Percentiles rank a stretch among this genome's conserved stretches.
phyloP scores from a whole-genome alignment of 2,113 vertebrate genomes.

The Ellobius talpinus region DNA sequence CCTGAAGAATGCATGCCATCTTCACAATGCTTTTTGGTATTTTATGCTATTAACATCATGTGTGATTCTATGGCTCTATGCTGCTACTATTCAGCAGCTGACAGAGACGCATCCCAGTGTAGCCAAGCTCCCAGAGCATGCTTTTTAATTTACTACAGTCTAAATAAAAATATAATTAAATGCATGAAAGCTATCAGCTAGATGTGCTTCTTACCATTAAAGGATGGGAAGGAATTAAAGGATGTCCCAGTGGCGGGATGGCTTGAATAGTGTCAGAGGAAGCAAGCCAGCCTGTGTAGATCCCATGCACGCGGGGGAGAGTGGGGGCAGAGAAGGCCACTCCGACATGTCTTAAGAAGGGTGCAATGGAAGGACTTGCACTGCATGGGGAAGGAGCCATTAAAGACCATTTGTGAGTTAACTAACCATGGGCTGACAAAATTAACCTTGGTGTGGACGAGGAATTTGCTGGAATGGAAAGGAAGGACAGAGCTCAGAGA shows the following conservation, averaged over 20 bases:
- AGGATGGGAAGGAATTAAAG: neutral
- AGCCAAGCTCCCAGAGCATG: neutral
- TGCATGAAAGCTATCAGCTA: neutral
- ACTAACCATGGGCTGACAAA: conserved; percentile 68
- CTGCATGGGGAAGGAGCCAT: conserved; percentile 45
- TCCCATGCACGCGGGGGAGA: too few species aligned
- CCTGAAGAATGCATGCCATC: neutral
- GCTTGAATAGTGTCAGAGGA: neutral
- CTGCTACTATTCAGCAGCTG: neutral
- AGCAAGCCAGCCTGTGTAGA: neutral
- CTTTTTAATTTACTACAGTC: neutral
- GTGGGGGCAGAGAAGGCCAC: too few species aligned
- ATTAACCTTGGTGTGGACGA: conserved; percentile 76
- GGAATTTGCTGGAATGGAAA: conserved; percentile 69
- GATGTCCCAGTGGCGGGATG: fast-evolving
- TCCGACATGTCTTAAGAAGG: neutral
- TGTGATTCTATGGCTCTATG: neutral
- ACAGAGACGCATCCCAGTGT: neutral
- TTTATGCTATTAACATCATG: neutral
- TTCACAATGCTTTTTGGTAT: too few species aligned
- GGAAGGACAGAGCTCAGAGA: conserved; percentile 61
- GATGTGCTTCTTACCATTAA: neutral
- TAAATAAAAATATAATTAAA: neutral
- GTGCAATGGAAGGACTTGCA: neutral
- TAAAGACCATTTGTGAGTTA: conserved; percentile 71